Evolutionary conservation across 35 echinoderm and acorn worm genomes (phyloP).

Genomic region (Ophiothrix spiculata): DNA sequence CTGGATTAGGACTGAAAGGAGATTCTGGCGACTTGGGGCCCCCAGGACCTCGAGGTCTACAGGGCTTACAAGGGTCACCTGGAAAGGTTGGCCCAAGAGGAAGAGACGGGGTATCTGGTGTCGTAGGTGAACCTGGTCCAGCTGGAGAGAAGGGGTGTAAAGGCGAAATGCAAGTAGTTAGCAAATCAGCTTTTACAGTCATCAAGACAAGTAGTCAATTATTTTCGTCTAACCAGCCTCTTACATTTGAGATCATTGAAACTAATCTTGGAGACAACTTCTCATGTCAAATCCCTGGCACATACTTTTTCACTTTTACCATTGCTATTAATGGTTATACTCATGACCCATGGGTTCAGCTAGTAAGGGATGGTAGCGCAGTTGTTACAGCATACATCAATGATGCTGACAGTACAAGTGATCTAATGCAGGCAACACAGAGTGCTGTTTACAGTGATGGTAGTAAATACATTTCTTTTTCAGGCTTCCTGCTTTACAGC

Average conservation of each 20-base stretch:
- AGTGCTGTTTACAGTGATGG: neutral
- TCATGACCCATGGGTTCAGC: neutral
- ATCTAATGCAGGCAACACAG: neutral
- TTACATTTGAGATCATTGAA: neutral
- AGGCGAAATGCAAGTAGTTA: neutral
- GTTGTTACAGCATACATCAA: neutral
- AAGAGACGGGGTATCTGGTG: too few species aligned
- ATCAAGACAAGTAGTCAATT: neutral
- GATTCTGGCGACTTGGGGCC: too few species aligned
- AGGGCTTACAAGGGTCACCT: too few species aligned
- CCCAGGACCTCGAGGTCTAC: too few species aligned
- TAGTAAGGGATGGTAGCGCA: neutral
- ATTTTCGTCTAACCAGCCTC: neutral
- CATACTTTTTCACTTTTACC: neutral
- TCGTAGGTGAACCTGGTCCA: neutral
- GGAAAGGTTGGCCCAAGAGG: too few species aligned
- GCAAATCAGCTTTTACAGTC: neutral
- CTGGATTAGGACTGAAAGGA: too few species aligned
- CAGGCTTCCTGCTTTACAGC: neutral
- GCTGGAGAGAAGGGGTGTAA: neutral
- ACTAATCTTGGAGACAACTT: neutral
- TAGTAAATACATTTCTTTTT: neutral
- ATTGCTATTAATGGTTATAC: neutral
- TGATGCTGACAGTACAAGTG: neutral
- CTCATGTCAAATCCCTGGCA: neutral